phyloP scores from a whole-genome alignment of 2,888 invertebrate genomes.

The Lasioglossum oenotherae region DNA sequence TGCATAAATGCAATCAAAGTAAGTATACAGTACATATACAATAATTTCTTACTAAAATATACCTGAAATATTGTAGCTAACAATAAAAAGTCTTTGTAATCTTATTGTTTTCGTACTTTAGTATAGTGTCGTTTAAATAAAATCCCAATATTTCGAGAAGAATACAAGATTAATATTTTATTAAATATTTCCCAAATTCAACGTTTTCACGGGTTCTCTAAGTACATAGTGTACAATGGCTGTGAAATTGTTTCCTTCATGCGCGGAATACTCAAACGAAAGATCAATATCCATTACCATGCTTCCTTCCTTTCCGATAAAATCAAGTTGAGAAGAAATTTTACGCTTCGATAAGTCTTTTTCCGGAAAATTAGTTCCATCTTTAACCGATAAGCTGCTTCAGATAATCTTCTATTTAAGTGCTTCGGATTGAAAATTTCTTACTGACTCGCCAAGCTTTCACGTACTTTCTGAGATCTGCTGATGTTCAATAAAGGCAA shows the following conservation, averaged over 20 bases:
- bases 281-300: not conserved
- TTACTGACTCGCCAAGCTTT: conserved; percentile 8
- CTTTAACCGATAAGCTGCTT: conserved; percentile 63
- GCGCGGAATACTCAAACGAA: not conserved
- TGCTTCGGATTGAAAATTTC: conserved; percentile 25
- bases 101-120: too few relatives aligned
- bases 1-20: too few relatives aligned
- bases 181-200: not conserved
- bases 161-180: too few relatives aligned
- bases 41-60: too few relatives aligned
- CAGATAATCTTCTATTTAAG: conserved; percentile 64
- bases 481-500: not conserved
- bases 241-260: not conserved
- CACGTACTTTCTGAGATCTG: conserved; percentile 19
- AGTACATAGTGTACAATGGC: not conserved
- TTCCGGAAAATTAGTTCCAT: conserved; percentile 22
- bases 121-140: too few relatives aligned
- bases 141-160: too few relatives aligned
- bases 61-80: too few relatives aligned
- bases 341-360: not conserved
- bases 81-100: too few relatives aligned
- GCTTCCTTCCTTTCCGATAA: not conserved
- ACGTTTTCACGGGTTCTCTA: not conserved
- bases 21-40: too few relatives aligned
- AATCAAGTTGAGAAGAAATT: conserved; percentile 16